These are phyloP conservation scores for Hydrochoerus hydrochaeris DNA, from an alignment of 2,113 vertebrate genomes.

Conservation along the genomic window DNA sequence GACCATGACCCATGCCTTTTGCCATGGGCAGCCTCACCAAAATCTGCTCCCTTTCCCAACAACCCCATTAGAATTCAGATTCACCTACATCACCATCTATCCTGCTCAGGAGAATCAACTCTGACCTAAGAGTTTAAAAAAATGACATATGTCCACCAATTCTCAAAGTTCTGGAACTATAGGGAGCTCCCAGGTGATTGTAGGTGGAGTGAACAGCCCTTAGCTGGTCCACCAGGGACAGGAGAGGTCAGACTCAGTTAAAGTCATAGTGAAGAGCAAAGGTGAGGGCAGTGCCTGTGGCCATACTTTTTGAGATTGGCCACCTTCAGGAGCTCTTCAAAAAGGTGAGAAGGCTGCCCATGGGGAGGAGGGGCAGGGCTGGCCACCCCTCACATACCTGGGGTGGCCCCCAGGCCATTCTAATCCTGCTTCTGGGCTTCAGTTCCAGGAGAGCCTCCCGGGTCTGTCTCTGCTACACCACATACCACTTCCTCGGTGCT, in stretches of 20 bases:
- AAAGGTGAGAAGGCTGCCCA: no score
- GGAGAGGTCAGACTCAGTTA: no score
- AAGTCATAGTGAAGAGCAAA: neutral
- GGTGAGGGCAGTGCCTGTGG: neutral
- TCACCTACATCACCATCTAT: neutral
- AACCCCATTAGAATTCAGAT: neutral
- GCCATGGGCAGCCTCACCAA: neutral
- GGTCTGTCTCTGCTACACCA: conserved; percentile 91
- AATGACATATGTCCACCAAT: neutral
- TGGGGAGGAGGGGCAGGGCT: neutral
- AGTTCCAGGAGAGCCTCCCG: conserved; percentile 96
- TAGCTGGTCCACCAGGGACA: no score
- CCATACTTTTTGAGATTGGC: no score
- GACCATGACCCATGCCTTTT: fast-evolving
- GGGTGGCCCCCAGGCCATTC: fast-evolving
- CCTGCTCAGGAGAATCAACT: neutral
- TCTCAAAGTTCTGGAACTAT: neutral
- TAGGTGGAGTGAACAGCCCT: fast-evolving
- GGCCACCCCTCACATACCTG: neutral
- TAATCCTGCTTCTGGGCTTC: conserved; percentile 50
- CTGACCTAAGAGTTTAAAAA: neutral
- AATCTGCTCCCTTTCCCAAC: no score
- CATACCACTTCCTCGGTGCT: conserved; percentile 96
- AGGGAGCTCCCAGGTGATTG: neutral
- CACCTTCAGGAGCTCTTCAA: neutral